phyloP scores from a whole-genome alignment of 2,888 invertebrate species.

The Perizoma flavofasciatum region DNA sequence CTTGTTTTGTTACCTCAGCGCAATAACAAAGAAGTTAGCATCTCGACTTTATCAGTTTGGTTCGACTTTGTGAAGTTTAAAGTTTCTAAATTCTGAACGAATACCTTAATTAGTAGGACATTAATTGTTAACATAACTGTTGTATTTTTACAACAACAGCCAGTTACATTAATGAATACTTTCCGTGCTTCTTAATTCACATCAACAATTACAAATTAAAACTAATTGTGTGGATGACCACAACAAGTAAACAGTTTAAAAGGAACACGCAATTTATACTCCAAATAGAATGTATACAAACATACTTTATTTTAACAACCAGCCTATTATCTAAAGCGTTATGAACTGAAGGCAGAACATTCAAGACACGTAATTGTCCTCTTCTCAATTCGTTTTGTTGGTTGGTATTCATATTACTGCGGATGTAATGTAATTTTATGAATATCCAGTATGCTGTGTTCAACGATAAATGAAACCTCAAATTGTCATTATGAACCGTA shows the following conservation, averaged over 20 bases:
- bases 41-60: no score
- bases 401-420: conserved; percentile 7
- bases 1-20: no score
- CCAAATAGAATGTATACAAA: conserved; percentile 4
- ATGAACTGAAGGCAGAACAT: background rate
- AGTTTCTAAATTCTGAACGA: no score
- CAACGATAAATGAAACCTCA: background rate
- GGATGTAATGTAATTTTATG: background rate
- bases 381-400: background rate
- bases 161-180: conserved; percentile 11
- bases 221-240: conserved; percentile 21
- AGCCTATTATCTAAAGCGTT: no score
- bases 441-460: background rate
- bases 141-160: background rate
- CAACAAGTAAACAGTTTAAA: conserved; percentile 20
- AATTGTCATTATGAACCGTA: background rate
- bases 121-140: no score
- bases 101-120: no score
- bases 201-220: conserved; percentile 19
- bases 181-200: conserved; percentile 15
- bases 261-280: conserved; percentile 20
- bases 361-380: conserved; percentile 3
- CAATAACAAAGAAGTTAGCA: no score
- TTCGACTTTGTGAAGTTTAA: no score
- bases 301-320: background rate